Conservation (phyloP, 1,140 invertebrate genomes). For the Solenopsis fugax region DNA sequence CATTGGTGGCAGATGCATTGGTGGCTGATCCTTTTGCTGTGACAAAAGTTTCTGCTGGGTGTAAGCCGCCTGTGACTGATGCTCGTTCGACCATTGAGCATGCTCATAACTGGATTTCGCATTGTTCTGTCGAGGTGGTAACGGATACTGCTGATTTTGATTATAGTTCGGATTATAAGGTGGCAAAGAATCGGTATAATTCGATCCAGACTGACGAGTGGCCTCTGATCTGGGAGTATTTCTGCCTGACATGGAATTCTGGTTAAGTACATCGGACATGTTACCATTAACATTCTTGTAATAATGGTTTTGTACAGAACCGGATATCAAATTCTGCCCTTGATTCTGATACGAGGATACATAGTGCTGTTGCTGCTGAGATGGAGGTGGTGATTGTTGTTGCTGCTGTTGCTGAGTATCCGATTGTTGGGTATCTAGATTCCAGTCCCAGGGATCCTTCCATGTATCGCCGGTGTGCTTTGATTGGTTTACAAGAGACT, state of each 20-base stretch:
- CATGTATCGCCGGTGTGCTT: slow-evolving; percentile 81
- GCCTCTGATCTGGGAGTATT: slow-evolving; percentile 64
- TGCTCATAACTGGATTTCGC: slow-evolving; percentile 72
- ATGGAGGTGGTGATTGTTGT: slow-evolving; percentile 61
- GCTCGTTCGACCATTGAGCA: slow-evolving; percentile 74
- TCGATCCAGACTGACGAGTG: slow-evolving; percentile 73
- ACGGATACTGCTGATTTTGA: slow-evolving; percentile 78
- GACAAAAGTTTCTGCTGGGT: slow-evolving; percentile 54
- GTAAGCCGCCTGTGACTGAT: slow-evolving; percentile 42
- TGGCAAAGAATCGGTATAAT: slow-evolving; percentile 76
- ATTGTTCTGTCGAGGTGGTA: slow-evolving; percentile 67
- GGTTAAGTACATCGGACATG: slow-evolving; percentile 67
- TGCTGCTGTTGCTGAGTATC: slow-evolving; percentile 74
- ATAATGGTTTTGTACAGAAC: slow-evolving; percentile 79
- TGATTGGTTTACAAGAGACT: slow-evolving; percentile 71
- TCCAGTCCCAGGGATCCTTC: slow-evolving; percentile 86
- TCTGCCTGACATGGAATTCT: slow-evolving; percentile 64
- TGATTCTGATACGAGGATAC: slow-evolving; percentile 74
- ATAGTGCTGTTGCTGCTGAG: slow-evolving; percentile 75
- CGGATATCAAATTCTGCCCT: slow-evolving; percentile 74
- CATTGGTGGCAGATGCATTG: slow-evolving; percentile 37
- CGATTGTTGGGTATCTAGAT: slow-evolving; percentile 80
- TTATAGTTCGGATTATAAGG: slow-evolving; percentile 78
- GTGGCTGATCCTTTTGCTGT: slow-evolving; percentile 62
- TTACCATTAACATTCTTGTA: slow-evolving; percentile 84